These are phyloP conservation scores for Acleris holmiana DNA, from an alignment of 2,888 invertebrate species.

Conservation along the genomic window DNA sequence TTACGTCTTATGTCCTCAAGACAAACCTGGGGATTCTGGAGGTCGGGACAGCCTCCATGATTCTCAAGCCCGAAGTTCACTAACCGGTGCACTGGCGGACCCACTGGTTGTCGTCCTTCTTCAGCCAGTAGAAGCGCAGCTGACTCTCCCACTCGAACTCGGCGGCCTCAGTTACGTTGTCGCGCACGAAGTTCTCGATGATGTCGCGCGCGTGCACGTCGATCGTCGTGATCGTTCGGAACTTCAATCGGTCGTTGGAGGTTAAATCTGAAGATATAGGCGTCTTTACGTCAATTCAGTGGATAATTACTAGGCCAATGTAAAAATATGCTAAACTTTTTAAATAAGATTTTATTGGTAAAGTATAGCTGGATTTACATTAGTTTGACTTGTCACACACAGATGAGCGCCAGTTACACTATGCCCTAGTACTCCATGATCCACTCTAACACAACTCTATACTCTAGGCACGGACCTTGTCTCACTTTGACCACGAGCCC, in stretches of 20 bases:
- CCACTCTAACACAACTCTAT: too few species aligned
- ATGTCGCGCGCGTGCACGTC: constrained; percentile 97
- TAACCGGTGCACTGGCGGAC: constrained; percentile 92
- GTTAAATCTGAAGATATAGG: constrained; percentile 81
- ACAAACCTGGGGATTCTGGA: too few species aligned
- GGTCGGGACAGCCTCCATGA: too few species aligned
- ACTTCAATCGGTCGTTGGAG: constrained; percentile 93
- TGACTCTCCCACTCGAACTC: constrained; percentile 98
- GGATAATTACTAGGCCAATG: too few species aligned
- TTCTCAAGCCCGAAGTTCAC: not conserved
- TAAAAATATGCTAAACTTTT: too few species aligned
- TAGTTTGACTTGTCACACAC: constrained; percentile 72
- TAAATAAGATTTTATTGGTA: too few species aligned
- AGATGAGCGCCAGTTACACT: constrained; percentile 93
- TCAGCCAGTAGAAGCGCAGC: constrained; percentile 95
- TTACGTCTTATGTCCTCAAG: too few species aligned
- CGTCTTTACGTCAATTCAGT: too few species aligned
- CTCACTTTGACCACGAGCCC: constrained; percentile 91
- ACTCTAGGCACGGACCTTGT: constrained; percentile 55
- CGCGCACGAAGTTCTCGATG: constrained; percentile 91
- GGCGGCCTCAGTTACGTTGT: constrained; percentile 91
- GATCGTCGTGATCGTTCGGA: constrained; percentile 94
- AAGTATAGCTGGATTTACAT: too few species aligned
- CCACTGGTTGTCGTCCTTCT: constrained; percentile 90
- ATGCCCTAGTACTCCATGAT: constrained; percentile 94